Conservation (phyloP, 2,888 invertebrate species). For the Fabriciana adippe region DNA sequence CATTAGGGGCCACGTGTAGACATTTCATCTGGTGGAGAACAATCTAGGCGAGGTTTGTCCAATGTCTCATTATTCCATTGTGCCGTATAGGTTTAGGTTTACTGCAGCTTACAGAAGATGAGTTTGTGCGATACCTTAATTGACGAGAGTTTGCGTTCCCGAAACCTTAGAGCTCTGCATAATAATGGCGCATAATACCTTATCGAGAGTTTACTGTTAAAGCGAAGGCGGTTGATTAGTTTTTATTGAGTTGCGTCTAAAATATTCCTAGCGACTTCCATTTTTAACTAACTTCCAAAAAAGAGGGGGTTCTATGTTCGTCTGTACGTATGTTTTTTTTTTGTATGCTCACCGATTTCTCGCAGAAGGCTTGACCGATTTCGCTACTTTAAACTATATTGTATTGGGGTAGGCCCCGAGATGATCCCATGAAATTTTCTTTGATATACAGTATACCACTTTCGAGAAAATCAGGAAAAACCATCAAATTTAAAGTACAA, state of each 20-base stretch:
- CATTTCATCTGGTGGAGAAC: constrained; percentile 35
- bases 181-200: constrained; percentile 79
- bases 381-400: no score
- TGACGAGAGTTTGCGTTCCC: constrained; percentile 77
- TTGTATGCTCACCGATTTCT: no score
- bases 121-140: constrained; percentile 76
- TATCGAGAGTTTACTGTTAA: constrained; percentile 66
- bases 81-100: constrained; percentile 64
- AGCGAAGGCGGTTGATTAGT: constrained; percentile 47
- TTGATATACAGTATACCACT: no score
- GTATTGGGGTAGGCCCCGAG: no score
- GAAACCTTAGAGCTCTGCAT: constrained; percentile 78
- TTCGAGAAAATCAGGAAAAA: no score
- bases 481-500: no score
- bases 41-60: constrained; percentile 45
- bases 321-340: no score
- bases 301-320: no score
- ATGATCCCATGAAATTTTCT: no score
- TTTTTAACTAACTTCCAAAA: not conserved
- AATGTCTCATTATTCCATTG: constrained; percentile 77
- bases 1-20: constrained; percentile 36
- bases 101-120: constrained; percentile 65
- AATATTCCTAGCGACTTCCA: not conserved
- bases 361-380: no score
- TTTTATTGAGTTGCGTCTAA: constrained; percentile 1